A percentile compares a stretch with the other conserved stretches of the same genome.
phyloP scores from a whole-genome alignment of 2,888 invertebrate species.

The Macrosoma leucophasiata region DNA sequence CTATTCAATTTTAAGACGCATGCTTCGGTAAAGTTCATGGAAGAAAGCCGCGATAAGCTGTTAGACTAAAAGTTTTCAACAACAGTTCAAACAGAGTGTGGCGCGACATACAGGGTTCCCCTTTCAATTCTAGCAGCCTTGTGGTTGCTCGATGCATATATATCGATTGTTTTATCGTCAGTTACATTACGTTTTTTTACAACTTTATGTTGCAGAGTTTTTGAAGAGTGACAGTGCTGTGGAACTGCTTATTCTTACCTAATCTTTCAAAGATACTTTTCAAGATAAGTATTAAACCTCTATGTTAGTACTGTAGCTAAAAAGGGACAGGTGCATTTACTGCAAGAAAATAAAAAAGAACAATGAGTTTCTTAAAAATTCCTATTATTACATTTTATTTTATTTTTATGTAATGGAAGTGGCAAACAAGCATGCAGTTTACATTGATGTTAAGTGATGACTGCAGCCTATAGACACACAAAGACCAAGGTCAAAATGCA shows the following conservation, averaged over 20 bases:
- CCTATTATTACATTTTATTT: too few species aligned
- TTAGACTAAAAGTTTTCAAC: constrained; percentile 70
- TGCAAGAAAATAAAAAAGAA: too few species aligned
- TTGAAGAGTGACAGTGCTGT: not conserved
- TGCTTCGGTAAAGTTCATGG: constrained; percentile 35
- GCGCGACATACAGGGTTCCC: constrained; percentile 62
- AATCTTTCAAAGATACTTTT: not conserved
- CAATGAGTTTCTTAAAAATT: too few species aligned
- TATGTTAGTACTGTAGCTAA: not conserved
- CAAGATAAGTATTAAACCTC: not conserved
- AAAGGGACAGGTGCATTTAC: too few species aligned
- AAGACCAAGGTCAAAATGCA: too few species aligned
- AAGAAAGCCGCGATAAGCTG: constrained; percentile 56
- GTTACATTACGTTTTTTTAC: not conserved
- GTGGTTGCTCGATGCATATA: constrained; percentile 40
- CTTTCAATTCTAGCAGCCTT: constrained; percentile 45
- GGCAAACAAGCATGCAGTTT: too few species aligned
- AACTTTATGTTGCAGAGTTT: not conserved
- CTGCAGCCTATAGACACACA: too few species aligned
- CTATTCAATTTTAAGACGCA: constrained; percentile 54
- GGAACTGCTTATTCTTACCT: not conserved
- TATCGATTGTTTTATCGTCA: constrained; percentile 38
- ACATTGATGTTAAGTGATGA: too few species aligned
- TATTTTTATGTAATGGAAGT: too few species aligned
- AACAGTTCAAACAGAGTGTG: constrained; percentile 70